Evolutionary conservation across 2,888 invertebrate genomes (phyloP), one percentile per base, ranked within the genome.

Genomic region (Atethmia centrago): DNA sequence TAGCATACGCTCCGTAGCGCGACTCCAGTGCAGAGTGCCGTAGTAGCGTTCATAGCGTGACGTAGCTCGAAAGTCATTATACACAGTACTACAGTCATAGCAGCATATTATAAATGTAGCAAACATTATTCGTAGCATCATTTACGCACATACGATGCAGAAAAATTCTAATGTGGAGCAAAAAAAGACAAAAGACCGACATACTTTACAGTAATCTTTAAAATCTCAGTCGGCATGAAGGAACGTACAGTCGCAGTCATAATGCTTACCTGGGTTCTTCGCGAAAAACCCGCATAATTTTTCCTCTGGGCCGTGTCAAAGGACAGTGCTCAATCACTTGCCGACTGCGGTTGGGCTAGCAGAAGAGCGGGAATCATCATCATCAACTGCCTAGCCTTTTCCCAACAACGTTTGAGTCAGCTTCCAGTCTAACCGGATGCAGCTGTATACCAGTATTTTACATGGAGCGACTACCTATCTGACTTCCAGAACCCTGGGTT

Each of bases 281-380:
- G 90, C 90, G 93, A 93, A 93, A 94, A 87, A 93, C 90, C 92
- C 92, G 87, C 88, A 92, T 93, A 93, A 94, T 95, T 94, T 95
- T 94, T 94, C 92, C 90, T 91, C 88, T 89, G 88, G 88, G 90
- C 91, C 89, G 88, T 93, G 93, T 95, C 95, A 95, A 95, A 95
- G 94, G 93, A 94, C 94, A 91, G 90, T 90, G 93, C 91, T 95
- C 95, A 93, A 95, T 95, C 95, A 95, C 94, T 92, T 92, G 93
- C 90, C 88, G 88, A 88, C 82, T 90, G 89, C 72, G 87, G 88
- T 89, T 55, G 88, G 89, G 94, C 92, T 82, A 88, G 16, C 10
- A 85, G 81, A 59, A 1, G 5, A 47, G 86, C 85, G 82, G 3
- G 25, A 31, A 1, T 36, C 36, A 36, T 36, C 36, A 36, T 36